These are phyloP conservation scores for Heliconius aoede DNA, from an alignment of 2,888 invertebrate genomes.

Conservation along the genomic window DNA sequence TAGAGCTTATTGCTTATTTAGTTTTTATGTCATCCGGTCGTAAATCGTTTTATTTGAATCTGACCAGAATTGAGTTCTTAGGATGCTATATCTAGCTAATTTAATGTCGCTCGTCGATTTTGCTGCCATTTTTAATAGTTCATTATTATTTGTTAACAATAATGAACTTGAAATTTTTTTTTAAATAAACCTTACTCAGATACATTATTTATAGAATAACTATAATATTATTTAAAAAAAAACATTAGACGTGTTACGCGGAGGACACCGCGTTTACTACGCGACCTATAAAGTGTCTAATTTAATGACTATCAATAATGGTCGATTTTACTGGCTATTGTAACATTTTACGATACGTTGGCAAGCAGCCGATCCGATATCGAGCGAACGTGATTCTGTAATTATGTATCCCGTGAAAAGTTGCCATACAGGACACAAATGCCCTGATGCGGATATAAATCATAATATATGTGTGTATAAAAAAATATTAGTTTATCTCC, in stretches of 20 bases:
- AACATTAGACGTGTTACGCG: constrained; percentile 17
- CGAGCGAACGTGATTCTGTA: constrained; percentile 52
- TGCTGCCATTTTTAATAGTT: neutral
- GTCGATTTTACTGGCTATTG: constrained; percentile 75
- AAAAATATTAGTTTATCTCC: neutral
- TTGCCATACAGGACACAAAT: neutral
- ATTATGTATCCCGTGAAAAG: constrained; percentile 27
- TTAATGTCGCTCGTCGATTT: neutral
- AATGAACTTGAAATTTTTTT: neutral
- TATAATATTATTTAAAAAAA: neutral
- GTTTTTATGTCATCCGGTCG: constrained; percentile 54
- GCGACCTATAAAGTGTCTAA: constrained; percentile 70
- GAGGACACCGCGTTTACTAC: constrained; percentile 53
- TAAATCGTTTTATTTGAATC: constrained; percentile 48
- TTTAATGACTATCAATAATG: constrained; percentile 78
- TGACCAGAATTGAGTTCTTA: constrained; percentile 48
- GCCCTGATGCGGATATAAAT: neutral
- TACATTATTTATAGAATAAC: neutral
- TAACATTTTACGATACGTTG: constrained; percentile 77
- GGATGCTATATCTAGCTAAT: constrained; percentile 12
- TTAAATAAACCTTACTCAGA: neutral
- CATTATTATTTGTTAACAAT: too few species aligned
- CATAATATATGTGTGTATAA: neutral
- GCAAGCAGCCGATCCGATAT: constrained; percentile 68
- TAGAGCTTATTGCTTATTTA: constrained; percentile 47